These are phyloP conservation scores for Bufo gargarizans DNA, from an alignment of 2,113 vertebrate species.

Conservation along the genomic window DNA sequence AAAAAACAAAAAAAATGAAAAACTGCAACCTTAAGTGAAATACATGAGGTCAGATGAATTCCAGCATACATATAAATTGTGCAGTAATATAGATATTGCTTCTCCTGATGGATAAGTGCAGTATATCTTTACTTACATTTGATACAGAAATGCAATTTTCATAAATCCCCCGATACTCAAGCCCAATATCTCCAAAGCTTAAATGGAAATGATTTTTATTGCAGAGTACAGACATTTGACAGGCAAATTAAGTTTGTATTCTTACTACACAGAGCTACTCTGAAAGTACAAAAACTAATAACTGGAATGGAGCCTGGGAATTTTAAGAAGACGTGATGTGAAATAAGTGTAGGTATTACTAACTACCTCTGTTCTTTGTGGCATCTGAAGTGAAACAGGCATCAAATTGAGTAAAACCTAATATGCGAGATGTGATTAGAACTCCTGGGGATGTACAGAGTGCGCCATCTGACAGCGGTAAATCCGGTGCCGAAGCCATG, in stretches of 20 bases:
- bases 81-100: not conserved
- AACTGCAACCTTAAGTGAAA: too few species aligned
- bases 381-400: constrained; percentile 8
- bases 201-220: constrained; percentile 32
- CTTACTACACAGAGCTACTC: constrained; percentile 11
- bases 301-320: constrained; percentile 38
- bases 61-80: not conserved
- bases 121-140: constrained; percentile 31
- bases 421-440: constrained; percentile 40
- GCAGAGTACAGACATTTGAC: constrained; percentile 32
- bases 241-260: constrained; percentile 32
- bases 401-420: constrained; percentile 38
- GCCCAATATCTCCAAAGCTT: constrained; percentile 19
- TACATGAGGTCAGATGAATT: not conserved
- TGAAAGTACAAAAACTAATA: constrained; percentile 36
- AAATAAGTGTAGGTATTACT: constrained; percentile 35
- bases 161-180: not conserved
- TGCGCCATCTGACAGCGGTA: not conserved
- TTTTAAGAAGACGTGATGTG: constrained; percentile 27
- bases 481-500: not conserved
- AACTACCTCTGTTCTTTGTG: constrained; percentile 33
- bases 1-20: too few species aligned
- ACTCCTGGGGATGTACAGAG: constrained; percentile 21
- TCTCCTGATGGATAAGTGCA: not conserved
- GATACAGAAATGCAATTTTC: constrained; percentile 30